Evolutionary conservation across 2,888 invertebrate genomes (phyloP).

Genomic region (Leucania comma): DNA sequence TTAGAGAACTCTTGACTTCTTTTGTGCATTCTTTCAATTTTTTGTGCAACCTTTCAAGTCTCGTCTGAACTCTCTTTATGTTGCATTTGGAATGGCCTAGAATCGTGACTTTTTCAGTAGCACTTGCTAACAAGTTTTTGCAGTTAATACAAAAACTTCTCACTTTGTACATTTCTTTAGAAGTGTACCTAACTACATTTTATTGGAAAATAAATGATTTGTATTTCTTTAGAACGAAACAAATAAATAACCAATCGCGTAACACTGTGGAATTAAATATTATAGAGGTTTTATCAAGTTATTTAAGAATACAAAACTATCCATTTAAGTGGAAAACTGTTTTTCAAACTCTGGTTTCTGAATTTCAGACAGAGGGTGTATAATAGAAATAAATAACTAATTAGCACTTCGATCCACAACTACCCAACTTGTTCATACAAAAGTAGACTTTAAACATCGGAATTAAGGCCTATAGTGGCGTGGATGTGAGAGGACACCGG

Average conservation of each 20-base stretch:
- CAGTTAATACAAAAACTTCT: conserved; percentile 1
- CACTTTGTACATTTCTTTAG: conserved; percentile 12
- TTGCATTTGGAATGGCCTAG: conserved; percentile 31
- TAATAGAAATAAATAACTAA: too few relatives aligned
- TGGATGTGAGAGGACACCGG: too few relatives aligned
- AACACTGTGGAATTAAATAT: neutral
- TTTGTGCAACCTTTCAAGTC: neutral
- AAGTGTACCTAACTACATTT: neutral
- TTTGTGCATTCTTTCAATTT: neutral
- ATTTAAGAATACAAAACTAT: neutral
- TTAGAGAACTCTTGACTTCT: neutral
- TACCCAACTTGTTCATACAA: too few relatives aligned
- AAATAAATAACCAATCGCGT: conserved; percentile 16
- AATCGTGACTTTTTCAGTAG: conserved; percentile 25
- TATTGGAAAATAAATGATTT: neutral
- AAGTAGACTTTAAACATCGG: too few relatives aligned
- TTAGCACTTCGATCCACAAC: too few relatives aligned
- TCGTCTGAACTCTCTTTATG: conserved; percentile 11
- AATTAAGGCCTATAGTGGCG: too few relatives aligned
- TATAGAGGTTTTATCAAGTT: neutral
- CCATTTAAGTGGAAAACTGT: neutral
- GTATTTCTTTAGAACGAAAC: conserved; percentile 17
- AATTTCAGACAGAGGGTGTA: neutral
- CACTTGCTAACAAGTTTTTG: conserved; percentile 20
- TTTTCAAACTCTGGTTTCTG: neutral